Base-by-base conservation (phyloP, 2,797 vertebrate genomes). In the Buphagus erythrorhynchus region DNA sequence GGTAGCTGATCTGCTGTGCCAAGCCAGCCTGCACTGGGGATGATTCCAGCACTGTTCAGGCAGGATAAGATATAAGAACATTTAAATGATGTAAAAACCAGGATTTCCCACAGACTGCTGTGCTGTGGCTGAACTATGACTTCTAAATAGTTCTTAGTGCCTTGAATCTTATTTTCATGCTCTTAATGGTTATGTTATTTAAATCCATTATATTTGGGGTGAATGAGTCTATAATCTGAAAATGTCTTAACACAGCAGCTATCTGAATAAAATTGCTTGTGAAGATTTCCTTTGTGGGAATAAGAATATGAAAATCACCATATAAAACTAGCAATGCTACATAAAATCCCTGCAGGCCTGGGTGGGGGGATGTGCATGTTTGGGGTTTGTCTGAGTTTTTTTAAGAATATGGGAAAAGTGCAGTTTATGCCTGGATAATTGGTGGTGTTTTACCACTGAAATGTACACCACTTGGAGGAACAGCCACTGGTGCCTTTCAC, bases 351-450 rank as follows among this genome's bases (percentile, higher is more conserved):
- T 71, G 38, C 20, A 75, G 61, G 38, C 26, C 16, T 45, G 16
- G 11, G 4, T 5, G 22, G 11, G 29, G 6, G 15, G 6, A 13
- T 31, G 7, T 42, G 11, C 31, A 15, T 29, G 1, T 43, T 55
- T 49, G 16, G 12, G 21, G 46, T 2, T 45, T 38, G 13, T 6
- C 78, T 65, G 10, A 17, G 3, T 19, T 36, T 40, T 65, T 81
- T 28, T 18, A 85, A 63, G 33, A 78, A 78, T 59, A 85, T 58
- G 43, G 14, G n/a, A 13, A 86, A 94, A 92, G n/a, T 63, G 49
- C 86, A 81, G 92, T 91, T 97, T 89, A 87, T 93, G 85, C 43
- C 85, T 71, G 46, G 90, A 86, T 92, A 94, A 95, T 95, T 84
- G 81, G 85, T 61, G 49, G 45, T 49, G 42, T 46, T 95, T 93